These are phyloP conservation scores for Odocoileus virginianus DNA, from an alignment of 2,113 vertebrate species.

Conservation along the genomic window DNA sequence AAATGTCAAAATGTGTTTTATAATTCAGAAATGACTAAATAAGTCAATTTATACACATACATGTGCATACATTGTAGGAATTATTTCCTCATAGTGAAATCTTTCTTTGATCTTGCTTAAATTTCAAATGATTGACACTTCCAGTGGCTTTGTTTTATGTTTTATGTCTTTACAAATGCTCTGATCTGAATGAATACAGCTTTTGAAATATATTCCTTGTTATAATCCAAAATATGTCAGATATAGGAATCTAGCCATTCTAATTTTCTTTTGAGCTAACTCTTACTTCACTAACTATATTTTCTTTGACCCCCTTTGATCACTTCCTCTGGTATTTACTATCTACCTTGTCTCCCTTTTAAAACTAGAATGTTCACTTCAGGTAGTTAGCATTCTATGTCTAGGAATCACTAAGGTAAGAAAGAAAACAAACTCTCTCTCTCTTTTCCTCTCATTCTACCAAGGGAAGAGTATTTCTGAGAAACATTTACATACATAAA, in stretches of 20 bases:
- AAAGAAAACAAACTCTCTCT: neutral
- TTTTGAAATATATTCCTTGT: neutral
- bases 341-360: neutral
- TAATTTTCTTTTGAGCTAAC: neutral
- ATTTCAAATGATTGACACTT: slow-evolving; percentile 28
- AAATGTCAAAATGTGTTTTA: neutral
- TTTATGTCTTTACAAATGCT: slow-evolving; percentile 31
- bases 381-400: neutral
- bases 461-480: neutral
- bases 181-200: neutral
- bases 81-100: neutral
- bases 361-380: neutral
- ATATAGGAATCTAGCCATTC: neutral
- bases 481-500: neutral
- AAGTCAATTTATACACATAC: neutral
- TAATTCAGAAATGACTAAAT: neutral
- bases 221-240: slow-evolving; percentile 35
- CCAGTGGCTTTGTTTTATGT: neutral
- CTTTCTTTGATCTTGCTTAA: slow-evolving; percentile 41
- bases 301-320: neutral
- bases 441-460: neutral
- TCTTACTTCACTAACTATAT: neutral
- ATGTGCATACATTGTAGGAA: slow-evolving; percentile 30
- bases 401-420: neutral
- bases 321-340: neutral